Percentiles rank a stretch among this genome's conserved stretches.
Conservation (phyloP, 2,797 vertebrate genomes). For the Siniperca obscura region DNA sequence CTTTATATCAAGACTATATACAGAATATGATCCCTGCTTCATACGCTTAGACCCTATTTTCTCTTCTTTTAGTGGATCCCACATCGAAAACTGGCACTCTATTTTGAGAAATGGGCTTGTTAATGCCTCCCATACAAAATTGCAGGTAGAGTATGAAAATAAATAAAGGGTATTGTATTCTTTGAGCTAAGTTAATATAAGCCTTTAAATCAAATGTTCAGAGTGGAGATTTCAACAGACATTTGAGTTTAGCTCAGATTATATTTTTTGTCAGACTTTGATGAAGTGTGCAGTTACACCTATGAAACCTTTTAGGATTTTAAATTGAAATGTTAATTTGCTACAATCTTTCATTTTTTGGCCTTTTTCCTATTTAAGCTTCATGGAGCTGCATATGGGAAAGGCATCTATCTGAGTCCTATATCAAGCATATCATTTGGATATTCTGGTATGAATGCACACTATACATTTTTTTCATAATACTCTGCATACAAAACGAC, state of each 20-base stretch:
- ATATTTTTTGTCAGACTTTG: neutral
- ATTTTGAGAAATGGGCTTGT: slow-evolving; percentile 96
- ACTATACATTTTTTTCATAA: neutral
- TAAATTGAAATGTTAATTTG: neutral
- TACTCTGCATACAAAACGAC: neutral
- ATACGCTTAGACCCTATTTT: neutral
- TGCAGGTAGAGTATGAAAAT: slow-evolving; percentile 88
- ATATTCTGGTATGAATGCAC: slow-evolving; percentile 92
- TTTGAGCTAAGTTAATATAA: neutral
- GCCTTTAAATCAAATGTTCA: neutral
- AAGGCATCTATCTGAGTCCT: slow-evolving; percentile 98
- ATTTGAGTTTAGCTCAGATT: neutral
- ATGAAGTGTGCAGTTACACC: neutral
- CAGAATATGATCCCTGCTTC: neutral
- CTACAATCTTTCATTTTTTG: neutral
- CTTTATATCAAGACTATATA: neutral
- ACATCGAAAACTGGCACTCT: slow-evolving; percentile 99
- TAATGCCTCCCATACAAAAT: slow-evolving; percentile 96
- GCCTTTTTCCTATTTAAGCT: slow-evolving; percentile 87
- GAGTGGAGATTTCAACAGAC: neutral
- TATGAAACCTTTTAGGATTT: neutral
- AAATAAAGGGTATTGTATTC: neutral
- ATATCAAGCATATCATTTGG: slow-evolving; percentile 98
- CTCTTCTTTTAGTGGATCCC: slow-evolving; percentile 76
- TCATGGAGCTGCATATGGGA: slow-evolving; percentile 97